Conservation (phyloP, 2,888 invertebrate genomes). For the Cephalotes varians region DNA sequence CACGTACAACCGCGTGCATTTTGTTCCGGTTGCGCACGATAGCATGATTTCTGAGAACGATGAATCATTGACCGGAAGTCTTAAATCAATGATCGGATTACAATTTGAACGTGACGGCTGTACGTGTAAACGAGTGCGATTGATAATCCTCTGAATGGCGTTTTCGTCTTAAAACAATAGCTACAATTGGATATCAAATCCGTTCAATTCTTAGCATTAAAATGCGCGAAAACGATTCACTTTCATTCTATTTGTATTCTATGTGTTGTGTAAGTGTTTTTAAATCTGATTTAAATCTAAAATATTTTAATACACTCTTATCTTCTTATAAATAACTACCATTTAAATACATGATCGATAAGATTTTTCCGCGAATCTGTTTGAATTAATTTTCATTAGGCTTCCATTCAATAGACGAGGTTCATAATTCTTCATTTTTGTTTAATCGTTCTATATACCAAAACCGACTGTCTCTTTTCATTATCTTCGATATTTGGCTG, state of each 20-base stretch:
- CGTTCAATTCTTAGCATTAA: not conserved
- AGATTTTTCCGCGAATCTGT: not conserved
- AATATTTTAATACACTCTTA: not conserved
- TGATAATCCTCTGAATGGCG: not conserved
- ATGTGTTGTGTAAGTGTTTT: not conserved
- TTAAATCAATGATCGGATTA: conserved; percentile 15
- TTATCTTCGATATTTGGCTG: conserved; percentile 36
- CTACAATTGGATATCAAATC: not conserved
- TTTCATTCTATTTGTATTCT: not conserved
- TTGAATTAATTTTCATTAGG: not conserved
- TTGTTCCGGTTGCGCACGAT: conserved; percentile 19
- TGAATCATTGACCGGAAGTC: conserved; percentile 23
- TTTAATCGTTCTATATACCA: not conserved
- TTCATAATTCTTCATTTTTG: conserved; percentile 8
- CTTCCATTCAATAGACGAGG: not conserved
- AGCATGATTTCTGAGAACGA: conserved; percentile 26
- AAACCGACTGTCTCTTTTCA: not conserved
- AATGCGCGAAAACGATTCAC: not conserved
- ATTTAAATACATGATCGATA: not conserved
- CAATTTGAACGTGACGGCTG: not conserved
- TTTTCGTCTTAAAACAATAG: not conserved
- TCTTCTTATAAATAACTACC: not conserved
- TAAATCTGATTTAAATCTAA: not conserved
- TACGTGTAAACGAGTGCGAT: not conserved
- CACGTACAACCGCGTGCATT: not conserved